phyloP scores from a whole-genome alignment of 2,888 invertebrate species.

The Epinotia bilunana region DNA sequence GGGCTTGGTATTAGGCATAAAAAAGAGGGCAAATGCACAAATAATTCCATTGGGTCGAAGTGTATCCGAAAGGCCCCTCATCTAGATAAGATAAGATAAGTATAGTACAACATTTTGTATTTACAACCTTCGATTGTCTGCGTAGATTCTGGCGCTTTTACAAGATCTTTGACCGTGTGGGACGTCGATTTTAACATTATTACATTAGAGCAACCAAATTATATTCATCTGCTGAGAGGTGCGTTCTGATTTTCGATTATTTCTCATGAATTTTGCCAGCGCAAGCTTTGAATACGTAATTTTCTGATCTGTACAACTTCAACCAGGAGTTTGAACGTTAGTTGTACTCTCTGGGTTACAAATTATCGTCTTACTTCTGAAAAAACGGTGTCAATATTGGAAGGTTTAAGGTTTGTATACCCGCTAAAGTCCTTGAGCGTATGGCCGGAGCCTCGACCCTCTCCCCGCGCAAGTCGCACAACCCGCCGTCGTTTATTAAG shows the following conservation, averaged over 20 bases:
- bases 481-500: too few species aligned
- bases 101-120: too few species aligned
- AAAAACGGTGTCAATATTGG: not conserved
- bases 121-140: not conserved
- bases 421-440: too few species aligned
- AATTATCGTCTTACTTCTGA: not conserved
- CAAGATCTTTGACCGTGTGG: not conserved
- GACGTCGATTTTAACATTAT: not conserved
- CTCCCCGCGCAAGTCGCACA: too few species aligned
- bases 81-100: too few species aligned
- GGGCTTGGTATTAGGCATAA: too few species aligned
- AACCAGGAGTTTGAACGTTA: conserved; percentile 1
- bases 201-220: not conserved
- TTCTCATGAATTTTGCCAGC: not conserved
- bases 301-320: conserved; percentile 5
- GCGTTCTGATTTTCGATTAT: not conserved
- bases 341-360: not conserved
- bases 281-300: conserved; percentile 2
- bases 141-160: not conserved
- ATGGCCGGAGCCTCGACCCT: too few species aligned
- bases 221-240: not conserved
- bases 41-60: too few species aligned
- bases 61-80: too few species aligned
- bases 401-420: too few species aligned
- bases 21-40: too few species aligned